Conservation (phyloP, 2,797 vertebrate genomes). For the Perodicticus potto region DNA sequence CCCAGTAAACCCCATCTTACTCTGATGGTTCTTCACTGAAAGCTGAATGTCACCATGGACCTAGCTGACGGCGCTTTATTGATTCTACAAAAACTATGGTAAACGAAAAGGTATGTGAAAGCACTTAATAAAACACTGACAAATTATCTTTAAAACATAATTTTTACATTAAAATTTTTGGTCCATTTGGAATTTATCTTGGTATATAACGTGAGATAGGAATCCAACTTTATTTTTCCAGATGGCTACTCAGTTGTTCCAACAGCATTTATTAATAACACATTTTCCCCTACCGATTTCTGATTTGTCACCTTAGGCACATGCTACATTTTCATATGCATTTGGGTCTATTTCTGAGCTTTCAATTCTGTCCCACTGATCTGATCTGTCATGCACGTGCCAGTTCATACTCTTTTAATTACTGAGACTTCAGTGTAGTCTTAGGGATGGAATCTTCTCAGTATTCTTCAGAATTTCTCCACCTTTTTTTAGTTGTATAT, state of each 20-base stretch:
- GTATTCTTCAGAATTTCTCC: neutral
- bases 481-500: slow-evolving; percentile 9
- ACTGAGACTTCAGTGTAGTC: neutral
- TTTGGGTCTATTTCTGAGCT: neutral
- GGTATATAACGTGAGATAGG: slow-evolving; percentile 39
- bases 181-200: slow-evolving; percentile 52
- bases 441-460: neutral
- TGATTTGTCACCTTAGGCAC: slow-evolving; percentile 23
- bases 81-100: slow-evolving; percentile 14
- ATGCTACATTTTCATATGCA: neutral
- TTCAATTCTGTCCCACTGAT: neutral
- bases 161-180: slow-evolving; percentile 46
- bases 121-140: neutral
- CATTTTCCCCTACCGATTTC: slow-evolving; percentile 16
- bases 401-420: neutral
- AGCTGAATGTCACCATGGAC: neutral
- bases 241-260: slow-evolving; percentile 9
- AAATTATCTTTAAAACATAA: slow-evolving; percentile 43
- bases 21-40: neutral
- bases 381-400: neutral
- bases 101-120: slow-evolving; percentile 30
- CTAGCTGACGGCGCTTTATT: neutral
- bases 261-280: slow-evolving; percentile 2
- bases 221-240: slow-evolving; percentile 50
- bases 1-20: neutral